Evolutionary conservation across 2,113 vertebrate genomes (phyloP), one percentile per base, ranked within the genome.

Genomic region (Saimiri boliviensis): DNA sequence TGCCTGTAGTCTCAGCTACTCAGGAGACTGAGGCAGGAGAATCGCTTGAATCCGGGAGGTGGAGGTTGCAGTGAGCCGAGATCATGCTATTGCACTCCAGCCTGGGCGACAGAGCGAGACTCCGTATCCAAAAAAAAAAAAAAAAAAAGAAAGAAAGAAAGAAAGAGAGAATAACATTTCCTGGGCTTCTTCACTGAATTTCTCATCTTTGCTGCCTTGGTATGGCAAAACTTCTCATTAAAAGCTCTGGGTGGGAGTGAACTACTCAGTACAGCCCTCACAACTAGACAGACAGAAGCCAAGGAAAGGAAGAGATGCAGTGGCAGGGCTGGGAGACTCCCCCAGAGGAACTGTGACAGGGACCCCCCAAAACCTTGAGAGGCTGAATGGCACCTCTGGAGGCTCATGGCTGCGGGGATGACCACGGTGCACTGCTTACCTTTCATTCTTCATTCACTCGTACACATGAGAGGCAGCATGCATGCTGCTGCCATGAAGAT

Each of bases 111-210:
- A 60, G 10, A 60, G 58, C 1, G 4, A 60, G 25, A 60, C 25
- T 60, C 25, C 25, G 0, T 60, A 25, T 60, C 58, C 42, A 42
- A 42, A 60, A 60, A 60, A 60, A 60, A 27, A 42, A 42, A 42
- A 42, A 42, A 60, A 58, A 60, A 60, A 60, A 27, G 23, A 27
- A 27, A 27, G 12, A 58, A 3, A 58, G 25, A 25, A 8, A 27
- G 12, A 58, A 5, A 58, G 25, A 25, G 4, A 63, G 5, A 63
- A 68, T 68, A 68, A 35, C 32, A 35, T 68, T 68, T 32, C 32
- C 60, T 32, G 27, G 60, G 60, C 60, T 68, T 68, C 83, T 95
- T 95, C 71, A 80, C 80, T 97, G 77, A 97, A 95, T 94, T 96
- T 93, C 96, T 97, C 89, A 95, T 91, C 84, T 82, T 81, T 52